Conservation (phyloP, 2,888 invertebrate species). For the Lycia hirtaria region DNA sequence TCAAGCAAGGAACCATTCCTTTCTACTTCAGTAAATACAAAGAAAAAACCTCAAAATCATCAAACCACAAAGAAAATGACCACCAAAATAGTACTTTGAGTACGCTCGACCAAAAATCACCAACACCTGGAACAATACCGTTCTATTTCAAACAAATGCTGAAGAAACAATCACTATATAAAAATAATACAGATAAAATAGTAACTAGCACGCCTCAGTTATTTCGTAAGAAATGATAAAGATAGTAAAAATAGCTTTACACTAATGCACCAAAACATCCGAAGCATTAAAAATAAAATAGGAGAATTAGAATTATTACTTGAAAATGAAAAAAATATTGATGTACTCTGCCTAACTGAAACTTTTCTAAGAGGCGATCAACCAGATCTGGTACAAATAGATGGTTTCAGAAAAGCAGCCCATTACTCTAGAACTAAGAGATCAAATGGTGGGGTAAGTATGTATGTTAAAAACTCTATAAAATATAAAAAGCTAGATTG, state of each 20-base stretch:
- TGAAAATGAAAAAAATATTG: not conserved
- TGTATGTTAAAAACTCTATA: not conserved
- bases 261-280: not conserved
- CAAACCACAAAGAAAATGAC: not conserved
- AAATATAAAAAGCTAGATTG: slow-evolving; percentile 2
- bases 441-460: not conserved
- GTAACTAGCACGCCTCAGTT: not conserved
- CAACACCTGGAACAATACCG: not conserved
- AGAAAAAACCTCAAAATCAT: too few relatives aligned
- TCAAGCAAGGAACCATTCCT: not conserved
- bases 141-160: not conserved
- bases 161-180: not conserved
- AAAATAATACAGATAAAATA: not conserved
- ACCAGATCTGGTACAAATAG: not conserved
- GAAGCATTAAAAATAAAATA: not conserved
- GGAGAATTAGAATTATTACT: not conserved
- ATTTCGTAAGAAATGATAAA: not conserved
- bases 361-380: not conserved
- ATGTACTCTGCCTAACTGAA: not conserved
- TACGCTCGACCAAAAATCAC: not conserved
- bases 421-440: not conserved
- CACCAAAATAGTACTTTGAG: not conserved
- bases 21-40: not conserved
- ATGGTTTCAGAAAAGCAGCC: not conserved
- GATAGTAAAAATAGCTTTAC: not conserved